Base-by-base conservation (phyloP, 2,797 vertebrate genomes). In the Pitangus sulphuratus region DNA sequence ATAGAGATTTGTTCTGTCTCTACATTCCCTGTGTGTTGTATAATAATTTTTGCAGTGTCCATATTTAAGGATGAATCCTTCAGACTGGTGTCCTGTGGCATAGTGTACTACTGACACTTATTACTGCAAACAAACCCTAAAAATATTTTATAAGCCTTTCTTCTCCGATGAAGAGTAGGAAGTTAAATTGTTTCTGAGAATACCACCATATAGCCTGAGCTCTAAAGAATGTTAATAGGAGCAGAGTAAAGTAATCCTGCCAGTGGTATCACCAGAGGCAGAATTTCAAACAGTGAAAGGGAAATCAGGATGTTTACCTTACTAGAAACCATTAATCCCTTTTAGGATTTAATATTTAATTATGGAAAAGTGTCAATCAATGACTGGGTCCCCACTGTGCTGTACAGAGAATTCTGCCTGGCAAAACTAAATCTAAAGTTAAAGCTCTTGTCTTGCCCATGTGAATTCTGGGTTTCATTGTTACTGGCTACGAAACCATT, bases 381-480 rank as follows among this genome's bases (percentile, higher is more conserved):
- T 64, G 19, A 14, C 9, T 0, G 0, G 6, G 21, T 80, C 39
- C n/a, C 71, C 30, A 35, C 15, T 74, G 8, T 53, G 75, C 14
- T 70, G 33, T 21, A 66, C 7, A 62, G 40, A 47, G 16, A 60
- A 37, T 35, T 33, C 18, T 82, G 47, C 30, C 74, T 61, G 25
- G 15, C 21, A 86, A 69, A 57, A 48, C 31, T 53, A n/a, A 72
- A 92, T 4, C 26, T 66, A 64, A 93, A 58, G 12, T 15, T 76
- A 74, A 90, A 87, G 20, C 21, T 62, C 69, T 80, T 68, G 10
- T 47, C 22, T 92, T 89, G 54, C 44, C 85, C 37, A n/a, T 37
- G 77, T 92, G 89, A 89, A 65, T 71, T 85, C 89, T 91, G 37
- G 20, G 20, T 89, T 93, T 96, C 70, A 87, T 89, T 40, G 51